Base-by-base conservation (phyloP, 1,140 invertebrate genomes). In the Condylostylus longicornis region DNA sequence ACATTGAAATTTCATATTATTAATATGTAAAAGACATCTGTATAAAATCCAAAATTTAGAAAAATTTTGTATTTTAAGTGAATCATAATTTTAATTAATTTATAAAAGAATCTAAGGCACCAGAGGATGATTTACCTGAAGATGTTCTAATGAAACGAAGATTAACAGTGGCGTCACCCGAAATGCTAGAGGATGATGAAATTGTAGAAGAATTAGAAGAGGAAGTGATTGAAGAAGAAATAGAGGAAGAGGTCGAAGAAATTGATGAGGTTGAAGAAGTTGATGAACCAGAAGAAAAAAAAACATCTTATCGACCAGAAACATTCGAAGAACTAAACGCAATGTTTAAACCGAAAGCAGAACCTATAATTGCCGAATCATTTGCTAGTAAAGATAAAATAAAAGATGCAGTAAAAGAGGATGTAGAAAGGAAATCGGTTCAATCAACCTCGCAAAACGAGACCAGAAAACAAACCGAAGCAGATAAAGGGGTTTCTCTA, bases 151-250 rank as follows among this genome's bases (percentile, higher is more conserved):
- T 60, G 53, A 48, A 53, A 44, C 49, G 57, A 4, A 46, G 57
- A 15, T 35, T 60, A 42, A 60, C 57, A 9, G 55, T 60, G 30
- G 54, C 55, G 34, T 42, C 44, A 3, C 43, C 53, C 4, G 54
- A 51, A 35, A 50, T 58, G 39, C 54, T 46, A 10, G 50, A 52
- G 14, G 33, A 32, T 13, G 51, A 54, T 40, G 53, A 55, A 45
- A 46, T 49, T 36, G 47, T 49, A 37, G 70, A 60, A 65, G 65
- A 61, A 35, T 57, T 60, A 36, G 58, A 62, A 41, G 60, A 60
- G 34, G 53, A 62, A 37, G 45, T 57, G 23, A 46, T 53, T 7
- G 48, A 54, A 9, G 38, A 47, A 23, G 44, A 52, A 50, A 35
- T 35, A 18, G 62, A 63, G 46, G 55, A 58, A 37, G 40, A 56